Percentiles rank a stretch among this genome's conserved stretches.
Conservation (phyloP, 2,888 invertebrate species). For the Onthophagus sagittarius region DNA sequence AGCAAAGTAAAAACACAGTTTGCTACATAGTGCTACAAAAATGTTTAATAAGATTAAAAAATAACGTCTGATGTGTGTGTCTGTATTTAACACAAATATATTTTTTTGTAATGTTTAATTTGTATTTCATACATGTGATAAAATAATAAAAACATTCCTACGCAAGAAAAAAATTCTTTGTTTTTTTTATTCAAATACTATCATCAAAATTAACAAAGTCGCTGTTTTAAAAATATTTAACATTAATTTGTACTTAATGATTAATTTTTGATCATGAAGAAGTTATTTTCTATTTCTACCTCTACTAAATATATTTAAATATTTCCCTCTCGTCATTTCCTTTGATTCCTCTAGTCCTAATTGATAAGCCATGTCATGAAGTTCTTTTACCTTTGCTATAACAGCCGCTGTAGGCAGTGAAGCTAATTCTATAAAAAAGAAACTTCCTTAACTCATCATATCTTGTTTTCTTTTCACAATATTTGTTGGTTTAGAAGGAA, state of each 20-base stretch:
- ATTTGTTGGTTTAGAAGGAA: too few species aligned
- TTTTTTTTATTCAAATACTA: neutral
- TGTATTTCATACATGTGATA: neutral
- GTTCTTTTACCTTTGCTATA: constrained; percentile 87
- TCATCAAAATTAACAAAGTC: neutral
- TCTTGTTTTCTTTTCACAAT: too few species aligned
- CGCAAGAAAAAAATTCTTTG: neutral
- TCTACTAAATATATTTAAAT: constrained; percentile 75
- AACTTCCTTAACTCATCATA: too few species aligned
- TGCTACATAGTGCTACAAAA: neutral
- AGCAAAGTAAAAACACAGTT: neutral
- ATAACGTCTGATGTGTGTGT: neutral
- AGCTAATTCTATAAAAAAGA: constrained; percentile 61
- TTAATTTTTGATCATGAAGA: neutral
- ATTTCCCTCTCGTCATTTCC: constrained; percentile 94
- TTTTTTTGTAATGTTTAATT: constrained; percentile 14
- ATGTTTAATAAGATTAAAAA: neutral
- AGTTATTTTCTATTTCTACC: constrained; percentile 25
- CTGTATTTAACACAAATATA: constrained; percentile 5
- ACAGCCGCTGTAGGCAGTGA: constrained; percentile 75
- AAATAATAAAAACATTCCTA: neutral
- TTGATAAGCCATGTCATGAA: constrained; percentile 92
- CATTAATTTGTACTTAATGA: neutral
- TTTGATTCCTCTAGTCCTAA: constrained; percentile 92
- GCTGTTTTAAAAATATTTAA: neutral